Base-by-base conservation (phyloP, 2,888 invertebrate species). In the Eupithecia centaureata region DNA sequence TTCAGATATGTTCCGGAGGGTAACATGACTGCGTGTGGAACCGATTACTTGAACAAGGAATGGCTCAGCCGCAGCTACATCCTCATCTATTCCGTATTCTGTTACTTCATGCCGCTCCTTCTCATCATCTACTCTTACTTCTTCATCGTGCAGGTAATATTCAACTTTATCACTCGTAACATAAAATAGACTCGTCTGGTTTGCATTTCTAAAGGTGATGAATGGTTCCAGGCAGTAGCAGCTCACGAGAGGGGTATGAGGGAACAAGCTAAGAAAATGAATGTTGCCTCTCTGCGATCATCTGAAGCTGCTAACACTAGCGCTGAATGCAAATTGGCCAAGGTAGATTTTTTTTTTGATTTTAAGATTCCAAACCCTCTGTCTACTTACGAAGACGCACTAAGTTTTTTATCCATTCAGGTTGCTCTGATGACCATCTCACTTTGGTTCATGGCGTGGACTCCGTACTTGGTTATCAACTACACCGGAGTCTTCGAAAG, bases 201-300 rank as follows among this genome's bases (percentile, higher is more conserved):
- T 27, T 1, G 13, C 28, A 52, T 59, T 12, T 38, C 7, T 65
- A 30, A 59, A 22, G 54, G 27, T 51, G 59, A 27, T 58, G 25
- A 47, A 65, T 76, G 69, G 76, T 86, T 79, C 30, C 82, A 96
- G 94, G 97, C 97, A 75, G 97, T 97, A 68, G 94, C 96, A 67
- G 96, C 96, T 78, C 98, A 98, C 91, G 97, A 98, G 88, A 97
- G 95, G 82, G 94, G 94, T 54, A 97, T 98, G 97, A 94, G 97
- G 78, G 97, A 97, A 86, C 97, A 98, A 90, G 98, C 98, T 63
- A 97, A 97, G 90, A 98, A 98, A 91, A 98, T 98, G 98, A 98
- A 98, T 87, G 98, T 98, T 5, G 96, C 97, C 71, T 97, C 97
- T 42, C 94, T 98, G 65, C 94, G 97, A 83, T 97, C 97, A 38